Conservation (phyloP, 2,113 vertebrate genomes). For the Strix aluco region DNA sequence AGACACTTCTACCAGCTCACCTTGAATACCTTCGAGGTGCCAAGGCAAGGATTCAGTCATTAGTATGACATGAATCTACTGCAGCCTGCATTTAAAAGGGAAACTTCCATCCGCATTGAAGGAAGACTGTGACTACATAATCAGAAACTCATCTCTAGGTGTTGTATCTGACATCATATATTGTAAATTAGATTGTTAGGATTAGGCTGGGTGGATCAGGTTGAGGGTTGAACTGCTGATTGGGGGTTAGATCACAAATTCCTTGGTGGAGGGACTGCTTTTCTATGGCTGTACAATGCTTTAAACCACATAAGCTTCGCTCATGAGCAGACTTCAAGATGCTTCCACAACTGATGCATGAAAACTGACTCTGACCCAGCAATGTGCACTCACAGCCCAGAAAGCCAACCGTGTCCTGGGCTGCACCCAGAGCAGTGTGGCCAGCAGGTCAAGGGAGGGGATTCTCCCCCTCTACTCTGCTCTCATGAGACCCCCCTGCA, state of each 20-base stretch:
- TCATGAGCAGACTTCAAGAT: accelerated
- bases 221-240: background rate
- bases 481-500: too few species aligned
- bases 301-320: background rate
- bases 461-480: too few species aligned
- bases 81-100: background rate
- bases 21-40: background rate
- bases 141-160: background rate
- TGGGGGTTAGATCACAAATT: background rate
- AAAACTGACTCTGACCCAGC: too few species aligned
- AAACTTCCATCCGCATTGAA: background rate
- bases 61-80: background rate
- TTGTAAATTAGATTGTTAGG: background rate
- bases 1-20: background rate
- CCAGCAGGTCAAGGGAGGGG: too few species aligned
- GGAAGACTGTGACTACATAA: background rate
- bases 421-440: too few species aligned
- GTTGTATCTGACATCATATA: background rate
- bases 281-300: background rate
- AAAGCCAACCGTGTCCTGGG: too few species aligned
- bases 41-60: background rate
- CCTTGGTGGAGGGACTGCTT: background rate
- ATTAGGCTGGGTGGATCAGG: background rate
- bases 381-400: too few species aligned
- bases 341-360: background rate